Percentiles rank a stretch among this genome's conserved stretches.
phyloP scores from a whole-genome alignment of 2,888 invertebrate genomes.

The Rosalia funebris region DNA sequence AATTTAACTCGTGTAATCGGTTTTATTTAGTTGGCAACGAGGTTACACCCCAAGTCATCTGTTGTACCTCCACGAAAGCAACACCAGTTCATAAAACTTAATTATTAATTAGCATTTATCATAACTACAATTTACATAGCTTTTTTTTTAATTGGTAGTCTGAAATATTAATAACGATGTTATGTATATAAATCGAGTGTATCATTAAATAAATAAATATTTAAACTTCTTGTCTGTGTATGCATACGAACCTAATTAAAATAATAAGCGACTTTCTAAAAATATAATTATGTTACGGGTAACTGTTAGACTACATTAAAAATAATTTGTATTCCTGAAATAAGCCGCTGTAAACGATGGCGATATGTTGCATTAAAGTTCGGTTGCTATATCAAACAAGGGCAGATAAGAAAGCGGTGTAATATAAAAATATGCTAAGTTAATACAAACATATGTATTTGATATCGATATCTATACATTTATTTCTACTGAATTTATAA shows the following conservation, averaged over 20 bases:
- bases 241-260: constrained; percentile 12
- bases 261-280: constrained; percentile 24
- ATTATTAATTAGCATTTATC: constrained; percentile 23
- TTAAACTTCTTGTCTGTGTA: constrained; percentile 18
- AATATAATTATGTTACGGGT: constrained; percentile 18
- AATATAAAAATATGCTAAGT: background rate
- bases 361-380: background rate
- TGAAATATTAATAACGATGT: constrained; percentile 13
- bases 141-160: constrained; percentile 17
- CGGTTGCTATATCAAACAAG: background rate
- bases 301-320: constrained; percentile 12
- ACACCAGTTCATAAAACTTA: background rate
- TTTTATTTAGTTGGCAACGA: too few species aligned
- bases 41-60: constrained; percentile 7
- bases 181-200: constrained; percentile 19
- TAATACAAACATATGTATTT: constrained; percentile 2
- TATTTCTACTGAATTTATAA: too few species aligned
- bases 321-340: constrained; percentile 1
- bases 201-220: constrained; percentile 23
- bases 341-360: background rate
- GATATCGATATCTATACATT: too few species aligned
- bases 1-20: too few species aligned
- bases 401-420: too few species aligned
- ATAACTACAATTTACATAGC: constrained; percentile 21
- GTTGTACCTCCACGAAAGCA: constrained; percentile 1